Evolutionary conservation across 2,113 vertebrate genomes (phyloP).

Genomic region (Pungitius pungitius): DNA sequence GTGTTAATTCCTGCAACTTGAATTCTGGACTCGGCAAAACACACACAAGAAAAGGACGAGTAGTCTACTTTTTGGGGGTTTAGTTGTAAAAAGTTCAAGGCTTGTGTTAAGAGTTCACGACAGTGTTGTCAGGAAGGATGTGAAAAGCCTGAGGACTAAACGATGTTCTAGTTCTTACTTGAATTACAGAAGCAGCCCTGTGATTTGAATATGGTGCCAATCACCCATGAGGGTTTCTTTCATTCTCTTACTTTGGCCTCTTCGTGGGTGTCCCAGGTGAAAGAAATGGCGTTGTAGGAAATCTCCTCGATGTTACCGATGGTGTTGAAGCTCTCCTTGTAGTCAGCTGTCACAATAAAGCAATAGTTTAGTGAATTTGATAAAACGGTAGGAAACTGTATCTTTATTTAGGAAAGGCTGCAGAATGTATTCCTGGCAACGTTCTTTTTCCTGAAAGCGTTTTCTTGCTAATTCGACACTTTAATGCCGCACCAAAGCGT

Average conservation of each 20-base stretch:
- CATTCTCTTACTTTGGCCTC: constrained; percentile 91
- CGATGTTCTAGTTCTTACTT: constrained; percentile 4
- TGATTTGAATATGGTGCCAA: background rate
- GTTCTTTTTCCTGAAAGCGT: constrained; percentile 7
- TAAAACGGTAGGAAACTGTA: background rate
- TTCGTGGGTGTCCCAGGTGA: constrained; percentile 98
- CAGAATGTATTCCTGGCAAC: constrained; percentile 27
- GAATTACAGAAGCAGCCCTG: background rate
- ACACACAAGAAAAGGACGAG: background rate
- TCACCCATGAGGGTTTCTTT: background rate
- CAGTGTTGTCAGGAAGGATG: background rate
- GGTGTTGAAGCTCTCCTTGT: constrained; percentile 99
- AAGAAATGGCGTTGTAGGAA: constrained; percentile 96
- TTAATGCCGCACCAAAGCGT: background rate
- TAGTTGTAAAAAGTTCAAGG: constrained; percentile 35
- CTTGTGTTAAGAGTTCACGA: constrained; percentile 25
- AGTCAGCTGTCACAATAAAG: constrained; percentile 85
- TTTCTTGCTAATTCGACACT: constrained; percentile 17
- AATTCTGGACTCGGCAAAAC: background rate
- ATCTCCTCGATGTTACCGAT: constrained; percentile 99
- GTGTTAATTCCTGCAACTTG: constrained; percentile 12
- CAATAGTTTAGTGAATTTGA: background rate
- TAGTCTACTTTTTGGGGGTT: constrained; percentile 19
- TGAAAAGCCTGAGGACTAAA: constrained; percentile 12
- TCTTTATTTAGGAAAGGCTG: background rate